A percentile compares a stretch with the other conserved stretches of the same genome.
Evolutionary conservation across 2,113 vertebrate species (phyloP).

Genomic region (Diadophis punctatus): DNA sequence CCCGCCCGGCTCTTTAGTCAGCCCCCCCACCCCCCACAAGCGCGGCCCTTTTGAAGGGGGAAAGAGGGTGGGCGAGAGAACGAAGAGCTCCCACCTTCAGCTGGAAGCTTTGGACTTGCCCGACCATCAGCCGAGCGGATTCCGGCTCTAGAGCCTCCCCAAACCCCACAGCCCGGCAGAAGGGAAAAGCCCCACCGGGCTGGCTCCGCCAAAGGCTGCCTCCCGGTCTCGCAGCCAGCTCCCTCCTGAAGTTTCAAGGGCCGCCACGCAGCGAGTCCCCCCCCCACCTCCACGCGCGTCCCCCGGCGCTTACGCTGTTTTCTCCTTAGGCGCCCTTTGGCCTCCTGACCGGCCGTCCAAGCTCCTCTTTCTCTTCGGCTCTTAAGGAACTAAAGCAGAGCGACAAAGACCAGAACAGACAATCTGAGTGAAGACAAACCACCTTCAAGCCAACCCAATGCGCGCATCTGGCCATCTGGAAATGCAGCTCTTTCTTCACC

Average conservation of each 20-base stretch:
- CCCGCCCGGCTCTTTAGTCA: not conserved
- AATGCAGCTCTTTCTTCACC: not conserved
- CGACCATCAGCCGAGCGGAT: not conserved
- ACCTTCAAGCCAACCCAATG: not conserved
- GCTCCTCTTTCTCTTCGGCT: not conserved
- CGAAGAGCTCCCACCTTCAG: not conserved
- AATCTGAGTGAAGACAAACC: not conserved
- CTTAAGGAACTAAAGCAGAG: not conserved
- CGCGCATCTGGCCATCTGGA: accelerated
- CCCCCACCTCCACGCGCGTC: too few relatives aligned
- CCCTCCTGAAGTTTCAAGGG: conserved; percentile 28
- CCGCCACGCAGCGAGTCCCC: conserved; percentile 44
- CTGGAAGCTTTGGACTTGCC: not conserved
- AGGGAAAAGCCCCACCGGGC: not conserved
- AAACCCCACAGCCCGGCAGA: not conserved
- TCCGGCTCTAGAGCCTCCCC: not conserved
- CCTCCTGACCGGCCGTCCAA: too few relatives aligned
- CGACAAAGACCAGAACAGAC: not conserved
- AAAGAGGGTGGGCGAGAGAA: not conserved
- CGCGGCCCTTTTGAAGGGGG: not conserved
- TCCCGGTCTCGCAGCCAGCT: not conserved
- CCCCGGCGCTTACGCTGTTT: too few relatives aligned
- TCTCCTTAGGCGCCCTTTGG: too few relatives aligned
- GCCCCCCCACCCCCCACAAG: not conserved
- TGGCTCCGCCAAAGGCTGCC: too few relatives aligned